These are phyloP conservation scores for Suillia variegata DNA, from an alignment of 2,888 invertebrate genomes.

Conservation along the genomic window DNA sequence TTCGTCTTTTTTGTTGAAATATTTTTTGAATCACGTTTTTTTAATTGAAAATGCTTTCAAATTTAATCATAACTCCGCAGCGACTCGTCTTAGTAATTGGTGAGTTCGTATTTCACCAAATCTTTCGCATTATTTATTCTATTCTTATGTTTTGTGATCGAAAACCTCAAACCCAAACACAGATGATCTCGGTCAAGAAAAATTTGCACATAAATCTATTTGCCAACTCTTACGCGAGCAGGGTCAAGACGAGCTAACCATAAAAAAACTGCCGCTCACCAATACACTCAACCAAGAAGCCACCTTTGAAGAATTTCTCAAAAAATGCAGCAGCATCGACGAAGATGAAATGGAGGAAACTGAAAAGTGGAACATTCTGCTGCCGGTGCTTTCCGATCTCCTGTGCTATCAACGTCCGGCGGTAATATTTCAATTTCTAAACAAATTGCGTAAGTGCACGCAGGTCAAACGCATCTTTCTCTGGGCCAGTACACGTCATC, in stretches of 20 bases:
- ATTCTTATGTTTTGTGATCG: not conserved
- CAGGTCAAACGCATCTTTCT: constrained; percentile 51
- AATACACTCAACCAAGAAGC: constrained; percentile 34
- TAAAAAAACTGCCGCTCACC: constrained; percentile 41
- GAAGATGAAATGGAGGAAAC: constrained; percentile 18
- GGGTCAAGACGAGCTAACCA: constrained; percentile 39
- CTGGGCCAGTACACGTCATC: constrained; percentile 51
- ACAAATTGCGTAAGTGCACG: constrained; percentile 43
- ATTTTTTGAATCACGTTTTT: not conserved
- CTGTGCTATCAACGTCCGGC: constrained; percentile 44
- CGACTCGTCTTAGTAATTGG: constrained; percentile 57
- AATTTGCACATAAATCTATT: constrained; percentile 49
- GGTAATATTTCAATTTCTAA: constrained; percentile 47
- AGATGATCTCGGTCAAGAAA: constrained; percentile 57
- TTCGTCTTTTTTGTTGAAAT: not conserved
- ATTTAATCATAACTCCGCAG: constrained; percentile 49
- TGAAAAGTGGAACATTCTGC: constrained; percentile 44
- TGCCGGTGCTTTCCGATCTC: constrained; percentile 53
- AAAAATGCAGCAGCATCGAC: constrained; percentile 28
- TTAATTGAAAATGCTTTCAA: constrained; percentile 50
- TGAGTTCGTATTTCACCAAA: constrained; percentile 30
- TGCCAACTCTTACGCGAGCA: constrained; percentile 50
- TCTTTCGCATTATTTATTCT: too few relatives aligned
- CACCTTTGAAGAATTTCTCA: constrained; percentile 37
- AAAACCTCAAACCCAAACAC: not conserved